These are phyloP conservation scores for Crambe crambe DNA, from an alignment of 37 sponge, comb jelly and placozoan species.

Conservation along the genomic window DNA sequence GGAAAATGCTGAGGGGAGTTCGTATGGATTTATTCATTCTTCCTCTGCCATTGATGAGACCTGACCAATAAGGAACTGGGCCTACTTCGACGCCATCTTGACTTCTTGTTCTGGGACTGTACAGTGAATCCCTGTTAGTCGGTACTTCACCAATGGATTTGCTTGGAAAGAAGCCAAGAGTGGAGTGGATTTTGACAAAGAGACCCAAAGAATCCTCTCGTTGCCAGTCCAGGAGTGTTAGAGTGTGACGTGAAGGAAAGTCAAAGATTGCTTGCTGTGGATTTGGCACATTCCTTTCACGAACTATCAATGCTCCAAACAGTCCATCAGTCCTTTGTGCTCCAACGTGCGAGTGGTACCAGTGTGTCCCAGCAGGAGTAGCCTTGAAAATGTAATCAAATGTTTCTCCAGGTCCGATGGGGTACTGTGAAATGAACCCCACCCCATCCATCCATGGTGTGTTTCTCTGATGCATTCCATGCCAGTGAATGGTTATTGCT, in stretches of 20 bases:
- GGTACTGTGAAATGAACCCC: conserved; percentile 58
- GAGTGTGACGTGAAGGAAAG: conserved; percentile 49
- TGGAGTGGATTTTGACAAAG: conserved; percentile 15
- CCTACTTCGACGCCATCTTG: conserved; percentile 54
- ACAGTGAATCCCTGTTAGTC: neutral
- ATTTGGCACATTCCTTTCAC: conserved; percentile 24
- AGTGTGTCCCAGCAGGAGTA: conserved; percentile 64
- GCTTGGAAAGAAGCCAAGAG: conserved; percentile 22
- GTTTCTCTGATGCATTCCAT: conserved; percentile 63
- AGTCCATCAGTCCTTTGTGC: conserved; percentile 72
- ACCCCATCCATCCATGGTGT: conserved; percentile 82
- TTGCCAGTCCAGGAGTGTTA: conserved; percentile 60
- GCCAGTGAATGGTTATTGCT: conserved; percentile 77
- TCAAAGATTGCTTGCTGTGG: conserved; percentile 34
- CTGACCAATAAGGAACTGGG: conserved; percentile 61
- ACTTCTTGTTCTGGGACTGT: conserved; percentile 6
- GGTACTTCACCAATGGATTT: conserved; percentile 9
- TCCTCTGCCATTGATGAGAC: conserved; percentile 74
- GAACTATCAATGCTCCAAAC: conserved; percentile 72
- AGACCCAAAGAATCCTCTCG: conserved; percentile 23
- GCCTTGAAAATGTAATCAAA: conserved; percentile 67
- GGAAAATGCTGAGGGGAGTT: conserved; percentile 7
- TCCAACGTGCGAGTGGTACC: conserved; percentile 82
- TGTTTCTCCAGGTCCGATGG: conserved; percentile 42
- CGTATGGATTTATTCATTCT: conserved; percentile 11